These are phyloP conservation scores for Lymantria monacha DNA, from an alignment of 2,888 invertebrate genomes.

Conservation along the genomic window DNA sequence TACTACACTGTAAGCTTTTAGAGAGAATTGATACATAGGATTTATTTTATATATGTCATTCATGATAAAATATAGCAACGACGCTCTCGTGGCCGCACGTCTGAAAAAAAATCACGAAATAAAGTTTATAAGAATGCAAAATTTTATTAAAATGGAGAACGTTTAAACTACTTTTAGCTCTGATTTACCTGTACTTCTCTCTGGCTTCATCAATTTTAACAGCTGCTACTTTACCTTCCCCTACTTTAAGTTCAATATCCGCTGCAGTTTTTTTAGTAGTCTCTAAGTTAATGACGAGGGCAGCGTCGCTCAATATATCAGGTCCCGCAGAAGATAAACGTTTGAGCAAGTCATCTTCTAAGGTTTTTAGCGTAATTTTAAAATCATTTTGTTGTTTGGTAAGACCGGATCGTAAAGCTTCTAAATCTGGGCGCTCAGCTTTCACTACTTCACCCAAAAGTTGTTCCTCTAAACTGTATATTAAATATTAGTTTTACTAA, in stretches of 20 bases:
- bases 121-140: not conserved
- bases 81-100: slow-evolving; percentile 92
- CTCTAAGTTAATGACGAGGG: slow-evolving; percentile 95
- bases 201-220: slow-evolving; percentile 95
- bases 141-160: not conserved
- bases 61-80: slow-evolving; percentile 95
- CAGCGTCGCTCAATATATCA: slow-evolving; percentile 94
- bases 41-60: slow-evolving; percentile 96
- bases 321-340: slow-evolving; percentile 95
- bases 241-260: slow-evolving; percentile 93
- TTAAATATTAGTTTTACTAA: not conserved
- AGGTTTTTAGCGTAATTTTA: slow-evolving; percentile 93
- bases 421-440: slow-evolving; percentile 95
- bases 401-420: slow-evolving; percentile 89
- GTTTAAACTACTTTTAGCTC: not conserved
- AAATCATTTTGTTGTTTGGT: slow-evolving; percentile 97
- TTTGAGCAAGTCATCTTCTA: slow-evolving; percentile 95
- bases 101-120: slow-evolving; percentile 43
- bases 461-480: slow-evolving; percentile 90
- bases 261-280: slow-evolving; percentile 96
- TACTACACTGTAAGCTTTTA: slow-evolving; percentile 96
- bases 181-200: slow-evolving; percentile 87
- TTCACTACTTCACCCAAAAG: slow-evolving; percentile 96
- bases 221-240: slow-evolving; percentile 92
- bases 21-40: slow-evolving; percentile 96